Base-by-base conservation (phyloP, 2,113 vertebrate species). In the Lasiurus cinereus region DNA sequence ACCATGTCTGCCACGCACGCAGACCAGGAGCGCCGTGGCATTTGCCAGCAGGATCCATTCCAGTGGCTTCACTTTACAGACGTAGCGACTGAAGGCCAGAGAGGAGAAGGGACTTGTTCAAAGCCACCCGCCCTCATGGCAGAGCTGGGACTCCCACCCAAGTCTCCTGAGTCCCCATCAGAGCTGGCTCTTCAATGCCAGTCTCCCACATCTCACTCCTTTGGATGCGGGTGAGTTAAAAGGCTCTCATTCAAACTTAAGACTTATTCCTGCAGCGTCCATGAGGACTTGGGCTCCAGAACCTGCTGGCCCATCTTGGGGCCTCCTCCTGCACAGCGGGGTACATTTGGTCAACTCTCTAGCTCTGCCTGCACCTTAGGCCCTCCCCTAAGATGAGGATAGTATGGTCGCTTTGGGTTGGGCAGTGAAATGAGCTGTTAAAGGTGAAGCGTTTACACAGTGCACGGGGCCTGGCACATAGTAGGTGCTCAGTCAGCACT, bases 131-230 rank as follows among this genome's bases (percentile, higher is more conserved):
- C 36, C 76, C 69, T 80, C 76, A n/a, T 52, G 50, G 39, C 46
- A 64, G 36, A 90, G 83, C 85, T 62, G 90, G 62, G 46, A 66
- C 78, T 86, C 76, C 76, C 93, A 62, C 67, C 16, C 31, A 54
- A 33, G 5, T 52, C 54, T 77, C 82, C 78, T 48, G 56, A 59
- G 27, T 69, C 56, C 72, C 12, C 12, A 0, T 22, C 77, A 64
- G 11, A 13, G 16, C 29, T 16, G 7, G 16, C 54, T 5, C 0
- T 24, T 48, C 9, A 0, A 12, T 3, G 6, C 31, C 18, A 16
- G 8, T 29, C 39, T 54, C n/a, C n/a, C n/a, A n/a, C n/a, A n/a
- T n/a, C n/a, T n/a, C n/a, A n/a, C n/a, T n/a, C 46, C 39, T 48
- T 62, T 29, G 73, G 66, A 74, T 16, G 24, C 15, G 15, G 46